These are phyloP conservation scores for Tetrapedia diversipes DNA, from an alignment of 2,888 invertebrate genomes.

Conservation along the genomic window DNA sequence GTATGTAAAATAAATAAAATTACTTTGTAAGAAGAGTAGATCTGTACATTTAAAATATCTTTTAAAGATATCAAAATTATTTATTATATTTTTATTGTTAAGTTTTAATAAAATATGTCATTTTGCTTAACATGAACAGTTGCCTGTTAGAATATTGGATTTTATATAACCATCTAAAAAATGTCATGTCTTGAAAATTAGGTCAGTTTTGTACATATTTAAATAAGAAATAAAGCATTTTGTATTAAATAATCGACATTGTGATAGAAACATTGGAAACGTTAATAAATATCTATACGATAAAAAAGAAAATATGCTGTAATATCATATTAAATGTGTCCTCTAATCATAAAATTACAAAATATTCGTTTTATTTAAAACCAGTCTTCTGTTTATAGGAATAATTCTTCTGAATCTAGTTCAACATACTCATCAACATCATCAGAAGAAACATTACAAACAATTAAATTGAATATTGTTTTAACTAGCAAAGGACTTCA, in stretches of 20 bases:
- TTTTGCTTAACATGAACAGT: conserved; percentile 23
- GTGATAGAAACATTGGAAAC: neutral
- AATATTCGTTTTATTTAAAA: neutral
- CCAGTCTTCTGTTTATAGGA: neutral
- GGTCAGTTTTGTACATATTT: neutral
- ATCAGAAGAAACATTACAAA: neutral
- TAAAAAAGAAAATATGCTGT: conserved; percentile 5
- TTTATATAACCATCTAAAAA: neutral
- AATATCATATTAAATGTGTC: neutral
- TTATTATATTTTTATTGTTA: neutral
- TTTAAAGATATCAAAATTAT: neutral
- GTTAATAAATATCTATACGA: neutral
- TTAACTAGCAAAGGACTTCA: conserved; percentile 35
- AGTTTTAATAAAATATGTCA: neutral
- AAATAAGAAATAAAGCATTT: conserved; percentile 5
- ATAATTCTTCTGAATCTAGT: neutral
- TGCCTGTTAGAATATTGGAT: conserved; percentile 26
- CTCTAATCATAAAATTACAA: neutral
- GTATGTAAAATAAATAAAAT: conserved; percentile 4
- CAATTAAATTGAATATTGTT: conserved; percentile 20
- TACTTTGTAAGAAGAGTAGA: conserved; percentile 63
- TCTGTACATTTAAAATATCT: conserved; percentile 53
- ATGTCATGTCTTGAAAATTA: conserved; percentile 10
- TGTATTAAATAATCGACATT: neutral
- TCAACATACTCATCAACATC: conserved; percentile 2